Conservation (phyloP, 2,888 invertebrate genomes). For the Nephrotoma appendiculata region DNA sequence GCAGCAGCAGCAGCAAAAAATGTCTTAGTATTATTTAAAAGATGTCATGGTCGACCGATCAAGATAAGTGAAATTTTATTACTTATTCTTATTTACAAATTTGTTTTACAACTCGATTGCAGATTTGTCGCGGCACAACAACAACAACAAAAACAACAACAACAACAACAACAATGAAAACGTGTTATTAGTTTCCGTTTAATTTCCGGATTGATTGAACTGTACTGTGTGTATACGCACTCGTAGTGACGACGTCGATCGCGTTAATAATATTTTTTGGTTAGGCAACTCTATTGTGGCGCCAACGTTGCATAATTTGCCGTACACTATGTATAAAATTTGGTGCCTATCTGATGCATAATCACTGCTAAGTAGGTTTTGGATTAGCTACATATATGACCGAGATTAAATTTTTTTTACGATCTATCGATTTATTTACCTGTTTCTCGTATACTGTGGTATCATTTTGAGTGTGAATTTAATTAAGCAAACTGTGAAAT, state of each 20-base stretch:
- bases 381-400: too few relatives aligned
- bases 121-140: not conserved
- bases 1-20: not conserved
- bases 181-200: not conserved
- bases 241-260: not conserved
- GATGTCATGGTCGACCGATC: not conserved
- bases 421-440: too few relatives aligned
- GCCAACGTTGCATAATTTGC: not conserved
- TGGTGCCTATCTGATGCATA: too few relatives aligned
- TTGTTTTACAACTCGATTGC: not conserved
- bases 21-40: not conserved
- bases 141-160: not conserved
- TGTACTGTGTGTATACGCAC: not conserved
- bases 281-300: not conserved
- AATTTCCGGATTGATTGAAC: not conserved
- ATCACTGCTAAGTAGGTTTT: too few relatives aligned
- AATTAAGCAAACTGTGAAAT: too few relatives aligned
- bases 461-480: too few relatives aligned
- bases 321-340: not conserved
- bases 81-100: not conserved
- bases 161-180: not conserved
- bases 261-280: not conserved
- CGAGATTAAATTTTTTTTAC: too few relatives aligned
- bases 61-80: not conserved
- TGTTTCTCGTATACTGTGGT: too few relatives aligned